These are phyloP conservation scores for Cotesia typhae DNA, from an alignment of 1,140 invertebrate genomes.

Conservation along the genomic window DNA sequence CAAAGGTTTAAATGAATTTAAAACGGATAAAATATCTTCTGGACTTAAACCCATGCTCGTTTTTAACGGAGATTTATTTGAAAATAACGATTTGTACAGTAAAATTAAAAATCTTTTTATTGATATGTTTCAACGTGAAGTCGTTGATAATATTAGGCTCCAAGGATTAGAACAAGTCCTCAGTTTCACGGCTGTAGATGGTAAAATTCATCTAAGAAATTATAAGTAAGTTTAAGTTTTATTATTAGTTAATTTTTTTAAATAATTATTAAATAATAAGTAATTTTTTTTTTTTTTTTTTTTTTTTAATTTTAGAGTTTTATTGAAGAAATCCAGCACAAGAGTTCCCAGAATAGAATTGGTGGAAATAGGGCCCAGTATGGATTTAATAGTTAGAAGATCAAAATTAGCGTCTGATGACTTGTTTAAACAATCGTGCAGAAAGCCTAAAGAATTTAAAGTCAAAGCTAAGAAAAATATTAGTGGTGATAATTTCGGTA, in stretches of 20 bases:
- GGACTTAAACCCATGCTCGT: constrained; percentile 92
- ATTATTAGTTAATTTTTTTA: not conserved
- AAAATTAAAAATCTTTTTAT: constrained; percentile 88
- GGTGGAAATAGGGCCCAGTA: constrained; percentile 93
- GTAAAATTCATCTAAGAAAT: constrained; percentile 84
- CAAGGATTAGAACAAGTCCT: constrained; percentile 94
- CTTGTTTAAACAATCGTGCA: constrained; percentile 87
- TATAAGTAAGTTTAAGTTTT: constrained; percentile 72
- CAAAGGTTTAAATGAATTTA: constrained; percentile 80
- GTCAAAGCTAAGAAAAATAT: constrained; percentile 92
- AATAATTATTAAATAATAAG: not conserved
- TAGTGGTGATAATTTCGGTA: constrained; percentile 85
- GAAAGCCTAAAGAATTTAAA: constrained; percentile 84
- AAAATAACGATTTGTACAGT: constrained; percentile 79
- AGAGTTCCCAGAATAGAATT: constrained; percentile 89
- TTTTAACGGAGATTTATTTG: constrained; percentile 94
- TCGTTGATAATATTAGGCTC: constrained; percentile 80
- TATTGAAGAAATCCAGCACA: constrained; percentile 90
- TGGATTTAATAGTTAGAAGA: constrained; percentile 86
- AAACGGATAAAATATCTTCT: constrained; percentile 78
- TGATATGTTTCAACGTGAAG: constrained; percentile 93
- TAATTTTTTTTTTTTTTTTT: constrained; percentile 18
- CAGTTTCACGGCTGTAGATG: constrained; percentile 84
- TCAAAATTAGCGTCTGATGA: constrained; percentile 90
- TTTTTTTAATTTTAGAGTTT: constrained; percentile 69